Conservation (phyloP, 2,113 vertebrate genomes). For the Sphyrna mokarran region DNA sequence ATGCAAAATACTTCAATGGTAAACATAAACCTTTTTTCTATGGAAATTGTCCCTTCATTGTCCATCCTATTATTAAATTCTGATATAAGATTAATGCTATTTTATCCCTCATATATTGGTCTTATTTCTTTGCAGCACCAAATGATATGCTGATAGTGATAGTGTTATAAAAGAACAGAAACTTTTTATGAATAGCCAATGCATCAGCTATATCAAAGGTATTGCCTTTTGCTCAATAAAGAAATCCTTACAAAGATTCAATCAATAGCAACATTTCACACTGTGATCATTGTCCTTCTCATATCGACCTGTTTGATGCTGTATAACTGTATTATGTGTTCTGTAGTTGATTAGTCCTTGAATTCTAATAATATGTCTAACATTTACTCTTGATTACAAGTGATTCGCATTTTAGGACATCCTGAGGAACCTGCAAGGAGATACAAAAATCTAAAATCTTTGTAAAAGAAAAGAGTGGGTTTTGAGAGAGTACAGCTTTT, state of each 20-base stretch:
- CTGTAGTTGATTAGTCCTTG: neutral
- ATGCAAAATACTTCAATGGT: neutral
- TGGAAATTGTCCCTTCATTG: no score
- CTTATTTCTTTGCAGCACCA: neutral
- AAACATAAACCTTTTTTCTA: no score
- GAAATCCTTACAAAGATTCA: neutral
- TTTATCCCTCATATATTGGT: no score
- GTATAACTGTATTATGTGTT: neutral
- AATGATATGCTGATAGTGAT: neutral
- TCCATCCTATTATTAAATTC: no score
- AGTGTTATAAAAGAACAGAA: neutral
- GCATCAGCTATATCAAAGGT: neutral
- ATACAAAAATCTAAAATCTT: neutral
- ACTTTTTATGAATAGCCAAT: neutral
- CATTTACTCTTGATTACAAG: neutral
- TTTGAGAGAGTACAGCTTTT: neutral
- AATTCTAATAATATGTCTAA: neutral
- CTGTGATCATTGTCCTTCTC: neutral
- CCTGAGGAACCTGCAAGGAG: neutral
- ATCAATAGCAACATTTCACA: neutral
- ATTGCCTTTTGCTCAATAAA: neutral
- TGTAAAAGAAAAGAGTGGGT: no score
- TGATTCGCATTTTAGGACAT: neutral
- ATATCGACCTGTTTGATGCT: neutral
- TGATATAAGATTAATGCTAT: no score